Conservation (phyloP, 2,797 vertebrate genomes). For the Labroides dimidiatus region DNA sequence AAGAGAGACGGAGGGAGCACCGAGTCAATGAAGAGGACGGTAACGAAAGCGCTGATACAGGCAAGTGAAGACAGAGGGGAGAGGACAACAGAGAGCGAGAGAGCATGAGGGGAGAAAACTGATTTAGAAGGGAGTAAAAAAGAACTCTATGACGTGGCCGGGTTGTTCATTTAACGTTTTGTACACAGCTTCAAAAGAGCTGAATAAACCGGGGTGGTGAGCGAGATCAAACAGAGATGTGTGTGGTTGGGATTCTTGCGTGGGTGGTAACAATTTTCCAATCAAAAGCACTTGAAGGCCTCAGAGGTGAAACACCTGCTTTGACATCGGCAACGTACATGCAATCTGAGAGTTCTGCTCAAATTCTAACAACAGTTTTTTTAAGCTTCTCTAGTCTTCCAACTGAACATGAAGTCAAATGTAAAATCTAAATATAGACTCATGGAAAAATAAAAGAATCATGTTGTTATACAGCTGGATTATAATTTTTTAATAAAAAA, state of each 20-base stretch:
- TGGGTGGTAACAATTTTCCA: conserved; percentile 42
- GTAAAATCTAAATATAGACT: too few relatives aligned
- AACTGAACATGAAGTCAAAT: too few relatives aligned
- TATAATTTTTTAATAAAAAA: too few relatives aligned
- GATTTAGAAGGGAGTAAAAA: conserved; percentile 62
- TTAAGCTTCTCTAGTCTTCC: not conserved
- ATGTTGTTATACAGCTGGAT: too few relatives aligned
- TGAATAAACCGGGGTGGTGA: conserved; percentile 20
- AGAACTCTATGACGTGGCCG: conserved; percentile 42
- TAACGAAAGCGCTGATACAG: conserved; percentile 48
- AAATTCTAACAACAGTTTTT: conserved; percentile 16
- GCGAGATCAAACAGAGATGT: conserved; percentile 31
- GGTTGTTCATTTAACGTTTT: conserved; percentile 58
- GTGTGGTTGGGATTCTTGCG: conserved; percentile 10
- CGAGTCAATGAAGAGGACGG: conserved; percentile 63
- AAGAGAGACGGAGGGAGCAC: conserved; percentile 1
- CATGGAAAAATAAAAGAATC: too few relatives aligned
- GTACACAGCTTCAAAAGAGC: conserved; percentile 42
- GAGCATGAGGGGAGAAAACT: conserved; percentile 35
- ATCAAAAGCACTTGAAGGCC: conserved; percentile 37
- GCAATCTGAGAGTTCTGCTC: conserved; percentile 11
- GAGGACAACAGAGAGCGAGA: conserved; percentile 20
- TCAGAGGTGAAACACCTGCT: conserved; percentile 36
- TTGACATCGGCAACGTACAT: conserved; percentile 24
- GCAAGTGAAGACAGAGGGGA: conserved; percentile 3